A percentile compares a stretch with the other conserved stretches of the same genome.
phyloP scores from a whole-genome alignment of 1,140 invertebrate species.

The Pseudobourletiella spinata region DNA sequence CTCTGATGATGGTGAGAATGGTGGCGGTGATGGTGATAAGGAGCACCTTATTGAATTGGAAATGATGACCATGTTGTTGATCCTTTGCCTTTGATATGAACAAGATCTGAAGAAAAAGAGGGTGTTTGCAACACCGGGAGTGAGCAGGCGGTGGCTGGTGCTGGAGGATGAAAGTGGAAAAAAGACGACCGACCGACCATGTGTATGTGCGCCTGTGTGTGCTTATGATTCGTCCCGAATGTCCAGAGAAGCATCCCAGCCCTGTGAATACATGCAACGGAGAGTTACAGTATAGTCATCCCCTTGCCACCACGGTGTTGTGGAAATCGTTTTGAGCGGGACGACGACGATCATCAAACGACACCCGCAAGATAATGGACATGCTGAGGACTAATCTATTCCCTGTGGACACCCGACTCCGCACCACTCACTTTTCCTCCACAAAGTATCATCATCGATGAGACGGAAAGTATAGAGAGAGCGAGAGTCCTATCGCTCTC shows the following conservation, averaged over 20 bases:
- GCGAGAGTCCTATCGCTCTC: no score
- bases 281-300: no score
- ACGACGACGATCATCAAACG: neutral
- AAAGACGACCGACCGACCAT: no score
- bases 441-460: no score
- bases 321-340: neutral
- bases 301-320: no score
- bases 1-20: neutral
- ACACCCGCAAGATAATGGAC: conserved; percentile 5
- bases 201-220: no score
- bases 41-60: conserved; percentile 1
- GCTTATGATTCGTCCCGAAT: no score
- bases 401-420: neutral
- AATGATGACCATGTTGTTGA: neutral
- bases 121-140: no score
- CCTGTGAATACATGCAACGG: no score
- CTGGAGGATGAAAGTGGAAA: neutral
- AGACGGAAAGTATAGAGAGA: no score
- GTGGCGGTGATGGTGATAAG: conserved; percentile 4
- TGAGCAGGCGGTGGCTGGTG: neutral
- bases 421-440: neutral
- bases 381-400: conserved; percentile 5
- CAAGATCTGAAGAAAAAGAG: neutral
- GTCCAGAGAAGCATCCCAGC: no score
- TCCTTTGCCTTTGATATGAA: conserved; percentile 1